These are phyloP conservation scores for Papilio demoleus DNA, from an alignment of 2,888 invertebrate species.

Conservation along the genomic window DNA sequence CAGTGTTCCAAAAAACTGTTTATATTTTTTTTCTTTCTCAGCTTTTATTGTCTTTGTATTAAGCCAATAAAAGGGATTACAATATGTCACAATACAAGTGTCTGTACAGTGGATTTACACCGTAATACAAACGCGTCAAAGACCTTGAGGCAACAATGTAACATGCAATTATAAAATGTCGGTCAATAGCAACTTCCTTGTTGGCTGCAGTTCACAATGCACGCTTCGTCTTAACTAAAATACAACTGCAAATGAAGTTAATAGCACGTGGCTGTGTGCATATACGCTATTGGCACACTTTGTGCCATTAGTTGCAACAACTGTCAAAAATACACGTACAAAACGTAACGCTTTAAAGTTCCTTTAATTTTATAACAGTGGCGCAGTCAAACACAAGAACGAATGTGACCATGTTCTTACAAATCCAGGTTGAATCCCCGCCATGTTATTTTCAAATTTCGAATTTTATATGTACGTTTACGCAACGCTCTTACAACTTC, in stretches of 20 bases:
- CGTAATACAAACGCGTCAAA: constrained; percentile 1
- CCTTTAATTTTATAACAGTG: too few species aligned
- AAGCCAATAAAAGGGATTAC: neutral
- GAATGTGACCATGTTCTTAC: too few species aligned
- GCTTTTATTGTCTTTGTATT: neutral
- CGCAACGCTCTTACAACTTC: too few species aligned
- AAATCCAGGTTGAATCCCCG: too few species aligned
- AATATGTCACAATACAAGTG: neutral
- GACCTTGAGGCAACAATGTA: constrained; percentile 35
- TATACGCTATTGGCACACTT: neutral
- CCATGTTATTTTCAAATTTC: too few species aligned
- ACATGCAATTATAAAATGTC: constrained; percentile 35
- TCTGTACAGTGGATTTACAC: neutral
- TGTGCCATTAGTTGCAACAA: neutral
- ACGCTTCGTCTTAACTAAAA: constrained; percentile 32
- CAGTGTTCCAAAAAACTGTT: too few species aligned
- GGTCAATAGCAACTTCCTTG: constrained; percentile 37
- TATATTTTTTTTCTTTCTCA: too few species aligned
- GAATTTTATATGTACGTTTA: too few species aligned
- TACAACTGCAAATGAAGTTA: constrained; percentile 25
- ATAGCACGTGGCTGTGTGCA: neutral
- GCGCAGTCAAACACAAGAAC: too few species aligned
- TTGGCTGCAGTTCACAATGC: constrained; percentile 36
- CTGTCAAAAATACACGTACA: too few species aligned
- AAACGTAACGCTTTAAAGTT: too few species aligned